Evolutionary conservation across 2,113 vertebrate genomes (phyloP).

Genomic region (Rhynchopsitta pachyrhyncha): DNA sequence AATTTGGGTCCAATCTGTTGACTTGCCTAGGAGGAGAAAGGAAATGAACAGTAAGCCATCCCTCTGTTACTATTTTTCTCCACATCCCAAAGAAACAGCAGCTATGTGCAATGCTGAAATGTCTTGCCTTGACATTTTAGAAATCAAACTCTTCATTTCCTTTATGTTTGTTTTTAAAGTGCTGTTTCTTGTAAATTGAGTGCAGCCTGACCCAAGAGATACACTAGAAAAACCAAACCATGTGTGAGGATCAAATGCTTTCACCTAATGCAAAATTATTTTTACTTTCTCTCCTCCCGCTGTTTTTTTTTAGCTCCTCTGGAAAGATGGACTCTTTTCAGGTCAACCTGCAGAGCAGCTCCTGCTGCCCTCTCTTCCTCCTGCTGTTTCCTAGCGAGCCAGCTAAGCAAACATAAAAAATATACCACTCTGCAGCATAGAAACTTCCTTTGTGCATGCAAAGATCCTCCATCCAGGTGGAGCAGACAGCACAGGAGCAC

Average conservation of each 20-base stretch:
- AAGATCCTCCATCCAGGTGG: neutral
- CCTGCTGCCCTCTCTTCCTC: constrained; percentile 44
- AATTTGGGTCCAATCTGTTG: neutral
- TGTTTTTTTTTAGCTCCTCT: neutral
- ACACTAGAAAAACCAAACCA: neutral
- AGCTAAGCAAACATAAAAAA: constrained; percentile 35
- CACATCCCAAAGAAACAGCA: neutral
- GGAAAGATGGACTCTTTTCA: constrained; percentile 5
- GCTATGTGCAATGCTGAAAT: neutral
- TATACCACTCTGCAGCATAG: neutral
- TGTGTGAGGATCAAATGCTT: neutral
- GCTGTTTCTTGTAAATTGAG: neutral
- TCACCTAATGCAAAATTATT: neutral
- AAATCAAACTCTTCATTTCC: neutral
- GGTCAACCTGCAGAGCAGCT: constrained; percentile 31
- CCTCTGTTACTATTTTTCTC: neutral
- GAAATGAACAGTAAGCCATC: neutral
- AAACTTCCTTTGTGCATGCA: neutral
- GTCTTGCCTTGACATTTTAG: neutral
- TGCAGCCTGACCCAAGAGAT: constrained; percentile 2
- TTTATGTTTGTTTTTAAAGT: constrained; percentile 7
- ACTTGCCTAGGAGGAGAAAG: neutral
- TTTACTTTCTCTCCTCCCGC: neutral
- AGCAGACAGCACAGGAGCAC: neutral
- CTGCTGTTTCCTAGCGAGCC: constrained; percentile 10